Evolutionary conservation across 1,140 invertebrate species (phyloP).

Genomic region (Pseudomyrmex gracilis): DNA sequence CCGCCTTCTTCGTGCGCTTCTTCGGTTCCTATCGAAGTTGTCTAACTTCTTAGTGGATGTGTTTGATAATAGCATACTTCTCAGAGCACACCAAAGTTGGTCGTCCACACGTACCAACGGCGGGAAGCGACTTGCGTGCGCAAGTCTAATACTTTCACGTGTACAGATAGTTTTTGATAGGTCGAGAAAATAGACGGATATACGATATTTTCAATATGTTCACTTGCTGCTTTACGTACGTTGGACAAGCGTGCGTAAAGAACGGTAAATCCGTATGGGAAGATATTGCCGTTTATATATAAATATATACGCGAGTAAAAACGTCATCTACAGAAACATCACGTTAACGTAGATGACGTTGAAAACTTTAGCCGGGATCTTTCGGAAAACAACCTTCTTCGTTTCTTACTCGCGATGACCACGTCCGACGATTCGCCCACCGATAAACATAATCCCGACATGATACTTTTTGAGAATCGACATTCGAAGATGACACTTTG

Average conservation of each 20-base stretch:
- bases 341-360: not conserved
- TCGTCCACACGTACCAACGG: not conserved
- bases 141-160: slow-evolving; percentile 25
- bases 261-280: not conserved
- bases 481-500: not conserved
- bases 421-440: slow-evolving; percentile 10
- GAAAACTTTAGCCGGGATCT: not conserved
- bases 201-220: slow-evolving; percentile 11
- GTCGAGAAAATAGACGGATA: slow-evolving; percentile 8
- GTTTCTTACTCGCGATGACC: not conserved
- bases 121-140: slow-evolving; percentile 20
- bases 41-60: slow-evolving; percentile 66
- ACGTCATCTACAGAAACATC: not conserved
- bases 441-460: slow-evolving; percentile 3
- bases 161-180: slow-evolving; percentile 46
- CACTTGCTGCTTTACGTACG: slow-evolving; percentile 11
- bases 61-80: slow-evolving; percentile 61
- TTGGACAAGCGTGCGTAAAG: not conserved
- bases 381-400: not conserved
- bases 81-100: slow-evolving; percentile 42
- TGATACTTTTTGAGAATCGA: not conserved
- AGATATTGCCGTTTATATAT: slow-evolving; percentile 19
- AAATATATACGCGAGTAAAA: not conserved
- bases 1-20: slow-evolving; percentile 38
- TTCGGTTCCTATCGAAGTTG: slow-evolving; percentile 53